Percentiles rank a stretch among this genome's conserved stretches.
Conservation (phyloP, 2,113 vertebrate species). For the Saccopteryx bilineata region DNA sequence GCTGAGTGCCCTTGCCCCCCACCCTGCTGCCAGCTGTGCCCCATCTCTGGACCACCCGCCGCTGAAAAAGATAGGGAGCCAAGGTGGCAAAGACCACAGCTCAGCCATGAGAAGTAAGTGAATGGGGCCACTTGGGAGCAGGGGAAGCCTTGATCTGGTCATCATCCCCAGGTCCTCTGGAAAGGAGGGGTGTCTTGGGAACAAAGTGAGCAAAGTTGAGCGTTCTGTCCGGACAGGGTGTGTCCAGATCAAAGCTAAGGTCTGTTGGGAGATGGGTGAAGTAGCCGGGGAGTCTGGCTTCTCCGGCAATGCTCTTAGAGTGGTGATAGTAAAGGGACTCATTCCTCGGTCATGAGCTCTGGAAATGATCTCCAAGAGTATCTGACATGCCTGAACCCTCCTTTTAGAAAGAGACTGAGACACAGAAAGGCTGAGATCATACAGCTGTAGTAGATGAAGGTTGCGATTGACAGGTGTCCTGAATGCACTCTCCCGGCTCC, state of each 20-base stretch:
- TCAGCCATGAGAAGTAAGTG: constrained; percentile 86
- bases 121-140: constrained; percentile 46
- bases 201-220: not conserved
- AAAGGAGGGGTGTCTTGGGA: not conserved
- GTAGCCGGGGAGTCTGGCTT: not conserved
- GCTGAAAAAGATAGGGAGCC: constrained; percentile 70
- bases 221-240: constrained; percentile 19
- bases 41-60: constrained; percentile 55
- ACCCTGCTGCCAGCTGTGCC: constrained; percentile 55
- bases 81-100: constrained; percentile 12
- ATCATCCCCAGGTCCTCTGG: not conserved
- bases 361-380: not conserved
- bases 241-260: not conserved
- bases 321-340: not conserved
- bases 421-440: not conserved
- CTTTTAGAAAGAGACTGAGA: not conserved
- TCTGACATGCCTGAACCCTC: not conserved
- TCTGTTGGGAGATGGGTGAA: constrained; percentile 5
- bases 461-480: not conserved
- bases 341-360: not conserved
- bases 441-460: not conserved
- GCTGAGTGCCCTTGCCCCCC: constrained; percentile 46
- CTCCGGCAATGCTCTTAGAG: not conserved
- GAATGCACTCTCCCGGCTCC: not conserved
- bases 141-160: not conserved